These are phyloP conservation scores for Creontiades dilutus DNA, from an alignment of 2,888 invertebrate species.

Conservation along the genomic window DNA sequence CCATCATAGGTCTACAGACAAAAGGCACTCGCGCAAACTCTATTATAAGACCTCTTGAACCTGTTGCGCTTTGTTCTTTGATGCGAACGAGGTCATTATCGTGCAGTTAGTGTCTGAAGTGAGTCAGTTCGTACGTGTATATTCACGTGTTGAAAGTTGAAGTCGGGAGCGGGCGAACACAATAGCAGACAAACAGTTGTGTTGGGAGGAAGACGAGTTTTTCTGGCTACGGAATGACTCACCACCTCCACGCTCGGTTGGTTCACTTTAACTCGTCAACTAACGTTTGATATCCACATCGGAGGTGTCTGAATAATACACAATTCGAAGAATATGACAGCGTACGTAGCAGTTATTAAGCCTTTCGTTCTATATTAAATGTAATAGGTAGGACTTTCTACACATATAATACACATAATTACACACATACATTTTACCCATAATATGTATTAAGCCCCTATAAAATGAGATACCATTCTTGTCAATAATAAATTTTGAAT, in stretches of 20 bases:
- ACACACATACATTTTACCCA: too few relatives aligned
- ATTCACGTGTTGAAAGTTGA: conserved; percentile 7
- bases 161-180: background rate
- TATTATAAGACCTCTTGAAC: background rate
- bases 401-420: too few relatives aligned
- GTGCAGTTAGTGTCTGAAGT: background rate
- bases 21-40: background rate
- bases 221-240: conserved; percentile 15
- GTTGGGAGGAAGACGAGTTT: conserved; percentile 24
- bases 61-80: conserved; percentile 3
- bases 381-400: too few relatives aligned
- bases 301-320: too few relatives aligned
- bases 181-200: background rate
- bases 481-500: too few relatives aligned
- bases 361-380: too few relatives aligned
- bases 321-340: too few relatives aligned
- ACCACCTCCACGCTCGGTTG: conserved; percentile 8
- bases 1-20: background rate
- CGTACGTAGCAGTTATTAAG: too few relatives aligned
- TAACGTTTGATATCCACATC: background rate
- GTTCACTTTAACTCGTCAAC: background rate
- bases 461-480: too few relatives aligned
- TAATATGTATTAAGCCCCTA: too few relatives aligned
- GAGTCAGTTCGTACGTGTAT: background rate
- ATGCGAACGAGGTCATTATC: conserved; percentile 12